Conservation (phyloP, 2,113 vertebrate genomes). For the Tetrax tetrax region DNA sequence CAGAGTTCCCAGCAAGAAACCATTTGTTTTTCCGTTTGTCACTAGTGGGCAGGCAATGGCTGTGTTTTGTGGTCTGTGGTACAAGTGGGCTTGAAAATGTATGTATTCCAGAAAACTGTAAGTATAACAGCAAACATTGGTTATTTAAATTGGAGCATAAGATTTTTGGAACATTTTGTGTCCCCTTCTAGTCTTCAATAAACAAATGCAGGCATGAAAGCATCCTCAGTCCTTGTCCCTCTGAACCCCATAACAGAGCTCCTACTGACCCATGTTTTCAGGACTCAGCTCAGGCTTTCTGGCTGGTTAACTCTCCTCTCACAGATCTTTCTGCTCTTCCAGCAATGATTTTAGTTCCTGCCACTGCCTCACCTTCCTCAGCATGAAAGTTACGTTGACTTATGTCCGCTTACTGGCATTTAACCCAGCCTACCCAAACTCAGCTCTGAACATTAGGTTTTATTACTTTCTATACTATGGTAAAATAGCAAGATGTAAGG, state of each 20-base stretch:
- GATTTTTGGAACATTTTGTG: background rate
- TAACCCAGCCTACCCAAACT: background rate
- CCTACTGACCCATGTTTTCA: background rate
- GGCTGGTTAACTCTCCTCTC: background rate
- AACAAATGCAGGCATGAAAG: background rate
- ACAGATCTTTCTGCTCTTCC: background rate
- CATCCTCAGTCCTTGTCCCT: background rate
- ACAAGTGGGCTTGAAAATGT: background rate
- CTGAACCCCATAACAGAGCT: background rate
- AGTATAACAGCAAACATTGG: background rate
- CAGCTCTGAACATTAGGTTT: background rate
- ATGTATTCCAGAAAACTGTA: background rate
- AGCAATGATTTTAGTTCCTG: background rate
- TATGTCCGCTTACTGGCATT: background rate
- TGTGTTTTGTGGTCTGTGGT: background rate
- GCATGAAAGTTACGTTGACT: background rate
- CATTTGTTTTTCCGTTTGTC: background rate
- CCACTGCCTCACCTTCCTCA: background rate
- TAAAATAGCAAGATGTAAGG: conserved; percentile 18
- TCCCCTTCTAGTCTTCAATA: background rate
- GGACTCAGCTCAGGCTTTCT: background rate
- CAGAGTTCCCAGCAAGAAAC: background rate
- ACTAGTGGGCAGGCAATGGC: background rate
- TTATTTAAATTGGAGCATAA: background rate
- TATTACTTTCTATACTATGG: conserved; percentile 24